Evolutionary conservation across 2,797 vertebrate species (phyloP).

Genomic region (Cygnus olor): DNA sequence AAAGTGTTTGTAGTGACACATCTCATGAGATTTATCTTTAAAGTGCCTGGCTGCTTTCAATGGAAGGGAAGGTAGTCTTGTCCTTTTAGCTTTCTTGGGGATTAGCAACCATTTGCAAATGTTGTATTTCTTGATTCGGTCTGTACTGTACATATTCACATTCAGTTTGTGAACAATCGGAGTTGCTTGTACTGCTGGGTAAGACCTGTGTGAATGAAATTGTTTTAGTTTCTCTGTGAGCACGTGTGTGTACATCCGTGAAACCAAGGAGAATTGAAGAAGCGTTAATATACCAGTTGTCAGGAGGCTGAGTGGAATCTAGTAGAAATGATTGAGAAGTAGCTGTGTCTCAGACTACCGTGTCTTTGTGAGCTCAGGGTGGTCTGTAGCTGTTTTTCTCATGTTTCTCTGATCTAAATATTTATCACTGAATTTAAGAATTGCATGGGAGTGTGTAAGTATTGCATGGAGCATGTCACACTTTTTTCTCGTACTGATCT

Average conservation of each 20-base stretch:
- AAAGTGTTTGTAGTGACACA: not conserved
- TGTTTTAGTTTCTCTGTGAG: not conserved
- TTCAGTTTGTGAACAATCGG: not conserved
- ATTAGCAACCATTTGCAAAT: not conserved
- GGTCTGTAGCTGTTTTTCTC: not conserved
- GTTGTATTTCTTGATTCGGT: not conserved
- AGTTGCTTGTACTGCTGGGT: not conserved
- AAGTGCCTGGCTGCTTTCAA: not conserved
- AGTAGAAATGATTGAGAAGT: not conserved
- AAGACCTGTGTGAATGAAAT: not conserved
- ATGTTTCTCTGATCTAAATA: not conserved
- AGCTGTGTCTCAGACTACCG: rapidly evolving
- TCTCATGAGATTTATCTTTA: not conserved
- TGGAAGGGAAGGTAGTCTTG: not conserved
- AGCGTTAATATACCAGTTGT: not conserved
- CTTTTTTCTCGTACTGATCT: not conserved
- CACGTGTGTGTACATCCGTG: not conserved
- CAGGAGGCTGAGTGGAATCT: not conserved
- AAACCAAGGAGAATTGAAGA: not conserved
- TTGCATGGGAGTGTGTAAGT: not conserved
- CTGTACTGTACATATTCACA: not conserved
- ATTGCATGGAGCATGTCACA: not conserved
- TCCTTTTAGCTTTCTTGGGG: not conserved
- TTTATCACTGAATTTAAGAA: not conserved
- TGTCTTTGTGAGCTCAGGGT: not conserved